Conservation (phyloP, 2,797 vertebrate genomes). For the Sparidentex hasta region DNA sequence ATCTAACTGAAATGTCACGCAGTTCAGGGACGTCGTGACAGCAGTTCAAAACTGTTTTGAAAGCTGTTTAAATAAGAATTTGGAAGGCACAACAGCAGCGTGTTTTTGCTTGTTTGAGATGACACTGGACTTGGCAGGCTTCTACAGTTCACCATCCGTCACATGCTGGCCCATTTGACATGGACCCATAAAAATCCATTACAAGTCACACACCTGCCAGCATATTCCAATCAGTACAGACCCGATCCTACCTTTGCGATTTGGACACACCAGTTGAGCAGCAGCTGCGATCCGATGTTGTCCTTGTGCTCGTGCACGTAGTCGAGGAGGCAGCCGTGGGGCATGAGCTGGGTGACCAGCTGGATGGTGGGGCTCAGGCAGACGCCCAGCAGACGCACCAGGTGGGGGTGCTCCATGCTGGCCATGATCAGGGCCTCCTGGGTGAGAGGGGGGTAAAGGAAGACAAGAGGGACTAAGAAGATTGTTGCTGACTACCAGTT, state of each 20-base stretch:
- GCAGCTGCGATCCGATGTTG: conserved; percentile 95
- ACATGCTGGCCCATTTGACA: not conserved
- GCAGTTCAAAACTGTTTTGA: not conserved
- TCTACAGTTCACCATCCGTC: conserved; percentile 9
- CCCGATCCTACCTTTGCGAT: conserved; percentile 91
- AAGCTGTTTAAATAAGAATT: conserved; percentile 27
- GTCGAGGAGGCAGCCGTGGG: conserved; percentile 94
- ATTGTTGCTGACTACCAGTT: conserved; percentile 4
- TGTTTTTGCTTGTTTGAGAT: not conserved
- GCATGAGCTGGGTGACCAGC: conserved; percentile 96
- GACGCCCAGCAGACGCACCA: conserved; percentile 92
- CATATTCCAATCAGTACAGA: not conserved
- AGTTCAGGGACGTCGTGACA: not conserved
- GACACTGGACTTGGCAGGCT: conserved; percentile 14
- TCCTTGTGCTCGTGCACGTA: conserved; percentile 97
- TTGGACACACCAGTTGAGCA: conserved; percentile 97
- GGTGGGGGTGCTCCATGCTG: conserved; percentile 95
- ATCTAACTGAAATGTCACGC: not conserved
- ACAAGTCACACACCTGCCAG: conserved; percentile 20
- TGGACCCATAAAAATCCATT: conserved; percentile 15
- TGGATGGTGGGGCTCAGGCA: conserved; percentile 95
- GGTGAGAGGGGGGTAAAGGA: conserved; percentile 40
- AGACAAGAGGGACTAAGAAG: conserved; percentile 69
- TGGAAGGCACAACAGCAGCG: not conserved
- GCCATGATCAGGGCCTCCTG: conserved; percentile 98